These are phyloP conservation scores for Silurus lanzhouensis DNA, from an alignment of 2,797 vertebrate genomes.

Conservation along the genomic window DNA sequence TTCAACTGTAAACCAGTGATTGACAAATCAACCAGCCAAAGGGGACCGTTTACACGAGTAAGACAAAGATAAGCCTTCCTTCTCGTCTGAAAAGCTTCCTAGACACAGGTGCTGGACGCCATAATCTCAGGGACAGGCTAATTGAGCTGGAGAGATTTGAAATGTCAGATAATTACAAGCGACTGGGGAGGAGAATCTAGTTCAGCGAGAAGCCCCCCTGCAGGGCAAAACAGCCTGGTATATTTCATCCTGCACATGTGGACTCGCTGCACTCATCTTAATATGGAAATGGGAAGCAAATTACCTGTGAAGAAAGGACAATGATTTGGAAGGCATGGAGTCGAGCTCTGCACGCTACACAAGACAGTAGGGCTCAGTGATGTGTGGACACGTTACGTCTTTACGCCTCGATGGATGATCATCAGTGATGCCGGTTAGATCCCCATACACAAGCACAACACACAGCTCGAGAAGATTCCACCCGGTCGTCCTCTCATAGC, in stretches of 20 bases:
- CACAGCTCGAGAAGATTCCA: slow-evolving; percentile 35
- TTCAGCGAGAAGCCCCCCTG: slow-evolving; percentile 53
- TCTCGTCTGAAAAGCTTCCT: neutral
- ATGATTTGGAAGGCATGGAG: slow-evolving; percentile 57
- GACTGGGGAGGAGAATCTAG: slow-evolving; percentile 57
- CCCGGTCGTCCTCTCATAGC: slow-evolving; percentile 50
- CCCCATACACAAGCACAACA: slow-evolving; percentile 21
- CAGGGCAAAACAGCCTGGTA: slow-evolving; percentile 57
- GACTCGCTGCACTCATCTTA: slow-evolving; percentile 61
- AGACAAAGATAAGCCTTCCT: neutral
- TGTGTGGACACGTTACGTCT: slow-evolving; percentile 54
- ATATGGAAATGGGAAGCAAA: slow-evolving; percentile 72
- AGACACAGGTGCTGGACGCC: slow-evolving; percentile 17
- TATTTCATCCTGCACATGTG: slow-evolving; percentile 57
- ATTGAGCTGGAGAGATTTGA: slow-evolving; percentile 58
- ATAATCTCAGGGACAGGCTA: slow-evolving; percentile 37
- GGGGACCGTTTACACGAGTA: slow-evolving; percentile 21
- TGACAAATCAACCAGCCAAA: slow-evolving; percentile 27
- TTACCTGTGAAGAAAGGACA: slow-evolving; percentile 73
- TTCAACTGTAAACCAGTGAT: slow-evolving; percentile 9
- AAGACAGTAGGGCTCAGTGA: slow-evolving; percentile 56
- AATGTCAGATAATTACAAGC: slow-evolving; percentile 65
- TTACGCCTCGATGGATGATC: slow-evolving; percentile 47
- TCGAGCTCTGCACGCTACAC: slow-evolving; percentile 57
- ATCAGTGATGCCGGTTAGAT: slow-evolving; percentile 42